These are phyloP conservation scores for Aphidius colemani DNA, from an alignment of 2,888 invertebrate species.

Conservation along the genomic window DNA sequence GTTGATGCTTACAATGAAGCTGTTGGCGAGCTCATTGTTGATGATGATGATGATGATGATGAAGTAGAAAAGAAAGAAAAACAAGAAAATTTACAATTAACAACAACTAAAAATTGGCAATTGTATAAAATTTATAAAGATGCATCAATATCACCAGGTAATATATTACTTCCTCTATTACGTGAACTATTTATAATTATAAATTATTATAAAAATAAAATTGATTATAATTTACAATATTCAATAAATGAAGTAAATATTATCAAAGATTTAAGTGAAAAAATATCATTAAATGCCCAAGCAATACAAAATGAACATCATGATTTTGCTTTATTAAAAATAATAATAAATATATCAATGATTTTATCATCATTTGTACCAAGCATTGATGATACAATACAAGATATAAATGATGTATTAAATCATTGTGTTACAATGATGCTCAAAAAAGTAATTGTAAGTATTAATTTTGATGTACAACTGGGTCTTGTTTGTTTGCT, in stretches of 20 bases:
- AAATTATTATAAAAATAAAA: conserved; percentile 21
- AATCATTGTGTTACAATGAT: conserved; percentile 45
- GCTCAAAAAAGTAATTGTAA: conserved; percentile 54
- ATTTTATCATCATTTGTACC: conserved; percentile 26
- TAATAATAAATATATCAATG: conserved; percentile 42
- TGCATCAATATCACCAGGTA: conserved; percentile 39
- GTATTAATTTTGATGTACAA: conserved; percentile 52
- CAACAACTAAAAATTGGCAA: conserved; percentile 34
- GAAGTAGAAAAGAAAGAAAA: conserved; percentile 13
- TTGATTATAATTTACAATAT: neutral
- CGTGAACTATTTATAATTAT: conserved; percentile 33
- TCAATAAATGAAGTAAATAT: neutral
- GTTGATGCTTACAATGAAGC: conserved; percentile 29
- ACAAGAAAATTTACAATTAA: conserved; percentile 20
- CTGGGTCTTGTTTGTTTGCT: conserved; percentile 54
- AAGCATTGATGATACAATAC: conserved; percentile 30
- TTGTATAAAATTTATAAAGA: conserved; percentile 44
- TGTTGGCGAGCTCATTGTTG: conserved; percentile 24
- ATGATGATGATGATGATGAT: neutral
- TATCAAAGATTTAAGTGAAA: conserved; percentile 24
- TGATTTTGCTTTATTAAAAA: conserved; percentile 43
- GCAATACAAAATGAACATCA: conserved; percentile 41
- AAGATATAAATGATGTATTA: conserved; percentile 43
- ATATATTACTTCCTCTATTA: conserved; percentile 39
- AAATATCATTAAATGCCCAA: conserved; percentile 27